Conservation (phyloP, 1,140 invertebrate genomes). For the Temnothorax curvispinosus region DNA sequence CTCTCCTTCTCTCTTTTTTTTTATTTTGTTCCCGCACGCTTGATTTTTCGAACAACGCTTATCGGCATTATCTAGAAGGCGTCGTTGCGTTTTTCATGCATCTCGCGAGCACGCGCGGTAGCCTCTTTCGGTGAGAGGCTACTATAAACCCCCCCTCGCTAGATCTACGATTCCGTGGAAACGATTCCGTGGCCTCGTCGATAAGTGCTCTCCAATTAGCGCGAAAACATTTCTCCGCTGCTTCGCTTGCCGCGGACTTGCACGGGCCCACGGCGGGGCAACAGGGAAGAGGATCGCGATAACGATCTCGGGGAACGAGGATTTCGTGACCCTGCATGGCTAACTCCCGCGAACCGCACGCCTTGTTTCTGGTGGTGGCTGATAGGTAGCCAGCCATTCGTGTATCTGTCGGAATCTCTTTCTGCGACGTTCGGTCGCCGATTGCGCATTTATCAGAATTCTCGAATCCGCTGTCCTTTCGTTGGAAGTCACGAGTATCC, state of each 20-base stretch:
- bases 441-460: slow-evolving; percentile 16
- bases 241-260: slow-evolving; percentile 68
- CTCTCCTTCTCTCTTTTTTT: slow-evolving; percentile 43
- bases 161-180: slow-evolving; percentile 84
- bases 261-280: slow-evolving; percentile 60
- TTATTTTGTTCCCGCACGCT: slow-evolving; percentile 55
- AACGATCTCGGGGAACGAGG: slow-evolving; percentile 62
- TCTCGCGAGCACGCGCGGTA: slow-evolving; percentile 28
- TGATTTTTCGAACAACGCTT: slow-evolving; percentile 63
- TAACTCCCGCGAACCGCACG: slow-evolving; percentile 59
- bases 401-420: slow-evolving; percentile 21
- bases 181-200: slow-evolving; percentile 76
- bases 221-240: slow-evolving; percentile 78
- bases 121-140: slow-evolving; percentile 21
- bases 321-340: slow-evolving; percentile 65
- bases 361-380: slow-evolving; percentile 10
- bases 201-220: slow-evolving; percentile 83
- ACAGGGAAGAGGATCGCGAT: slow-evolving; percentile 50
- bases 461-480: neutral
- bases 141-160: slow-evolving; percentile 68
- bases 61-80: slow-evolving; percentile 81
- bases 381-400: neutral
- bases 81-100: slow-evolving; percentile 80
- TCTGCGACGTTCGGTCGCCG: neutral
- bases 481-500: neutral